Evolutionary conservation across 2,113 vertebrate genomes (phyloP).

Genomic region (Peromyscus polionotus): DNA sequence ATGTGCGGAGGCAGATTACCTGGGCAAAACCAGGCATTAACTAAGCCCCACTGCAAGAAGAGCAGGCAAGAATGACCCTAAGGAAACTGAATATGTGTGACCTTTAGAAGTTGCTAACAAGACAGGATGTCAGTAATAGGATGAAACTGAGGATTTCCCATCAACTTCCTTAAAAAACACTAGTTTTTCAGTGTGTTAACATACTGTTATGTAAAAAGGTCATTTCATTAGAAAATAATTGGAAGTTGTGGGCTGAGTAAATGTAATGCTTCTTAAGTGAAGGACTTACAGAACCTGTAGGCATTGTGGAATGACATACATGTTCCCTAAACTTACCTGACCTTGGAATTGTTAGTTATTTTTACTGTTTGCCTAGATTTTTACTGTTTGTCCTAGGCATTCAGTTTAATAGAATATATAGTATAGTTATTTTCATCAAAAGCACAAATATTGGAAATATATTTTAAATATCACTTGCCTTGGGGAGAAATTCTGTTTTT

Average conservation of each 20-base stretch:
- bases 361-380: neutral
- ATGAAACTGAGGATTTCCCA: neutral
- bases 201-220: neutral
- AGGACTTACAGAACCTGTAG: neutral
- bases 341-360: constrained; percentile 28
- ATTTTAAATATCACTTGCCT: constrained; percentile 32
- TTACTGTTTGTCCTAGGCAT: neutral
- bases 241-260: neutral
- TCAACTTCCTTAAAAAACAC: neutral
- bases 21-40: neutral
- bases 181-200: constrained; percentile 4
- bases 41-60: neutral
- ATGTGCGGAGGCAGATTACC: neutral
- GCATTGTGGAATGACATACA: neutral
- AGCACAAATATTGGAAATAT: constrained; percentile 41
- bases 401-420: neutral
- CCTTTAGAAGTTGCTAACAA: constrained; percentile 23
- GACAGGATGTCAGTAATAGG: neutral
- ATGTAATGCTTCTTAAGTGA: constrained; percentile 16
- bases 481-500: constrained; percentile 49
- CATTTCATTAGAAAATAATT: neutral
- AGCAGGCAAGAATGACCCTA: neutral
- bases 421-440: constrained; percentile 10
- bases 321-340: neutral
- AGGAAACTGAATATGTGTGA: neutral